phyloP scores from a whole-genome alignment of 1,140 invertebrate genomes.

The Diploscapter pachys region DNA sequence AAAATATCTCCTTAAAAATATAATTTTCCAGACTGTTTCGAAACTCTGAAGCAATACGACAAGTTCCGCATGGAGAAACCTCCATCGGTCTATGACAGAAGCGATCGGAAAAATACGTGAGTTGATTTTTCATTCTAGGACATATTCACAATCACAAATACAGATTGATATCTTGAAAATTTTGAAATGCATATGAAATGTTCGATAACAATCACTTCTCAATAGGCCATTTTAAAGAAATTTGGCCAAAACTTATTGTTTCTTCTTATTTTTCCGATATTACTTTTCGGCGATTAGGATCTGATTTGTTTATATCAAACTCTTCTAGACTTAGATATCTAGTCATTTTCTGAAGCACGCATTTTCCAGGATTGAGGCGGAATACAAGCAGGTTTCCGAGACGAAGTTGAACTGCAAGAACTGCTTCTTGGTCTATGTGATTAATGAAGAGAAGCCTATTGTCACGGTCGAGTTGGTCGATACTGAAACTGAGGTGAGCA shows the following conservation, averaged over 20 bases:
- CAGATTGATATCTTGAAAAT: background rate
- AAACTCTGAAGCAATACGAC: conserved; percentile 77
- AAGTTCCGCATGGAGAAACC: conserved; percentile 64
- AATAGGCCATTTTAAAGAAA: background rate
- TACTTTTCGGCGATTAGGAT: background rate
- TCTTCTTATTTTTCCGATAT: background rate
- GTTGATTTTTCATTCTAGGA: background rate
- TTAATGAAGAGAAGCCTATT: background rate
- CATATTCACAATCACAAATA: background rate
- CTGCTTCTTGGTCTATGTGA: conserved; percentile 74
- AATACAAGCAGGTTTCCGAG: conserved; percentile 76
- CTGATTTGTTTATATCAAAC: background rate
- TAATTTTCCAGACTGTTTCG: conserved; percentile 40
- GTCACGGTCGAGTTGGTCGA: conserved; percentile 37
- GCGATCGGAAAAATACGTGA: conserved; percentile 3
- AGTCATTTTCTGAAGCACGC: too few relatives aligned
- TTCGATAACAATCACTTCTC: background rate
- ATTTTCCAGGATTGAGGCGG: conserved; percentile 68
- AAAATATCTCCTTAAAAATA: conserved; percentile 64
- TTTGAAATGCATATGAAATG: background rate
- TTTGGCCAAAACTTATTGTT: background rate
- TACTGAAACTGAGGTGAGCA: conserved; percentile 33
- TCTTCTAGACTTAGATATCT: too few relatives aligned
- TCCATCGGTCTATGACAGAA: conserved; percentile 63
- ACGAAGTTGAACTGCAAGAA: conserved; percentile 77